A percentile compares a stretch with the other conserved stretches of the same genome.
phyloP scores from a whole-genome alignment of 2,797 vertebrate genomes.

The Mareca penelope region DNA sequence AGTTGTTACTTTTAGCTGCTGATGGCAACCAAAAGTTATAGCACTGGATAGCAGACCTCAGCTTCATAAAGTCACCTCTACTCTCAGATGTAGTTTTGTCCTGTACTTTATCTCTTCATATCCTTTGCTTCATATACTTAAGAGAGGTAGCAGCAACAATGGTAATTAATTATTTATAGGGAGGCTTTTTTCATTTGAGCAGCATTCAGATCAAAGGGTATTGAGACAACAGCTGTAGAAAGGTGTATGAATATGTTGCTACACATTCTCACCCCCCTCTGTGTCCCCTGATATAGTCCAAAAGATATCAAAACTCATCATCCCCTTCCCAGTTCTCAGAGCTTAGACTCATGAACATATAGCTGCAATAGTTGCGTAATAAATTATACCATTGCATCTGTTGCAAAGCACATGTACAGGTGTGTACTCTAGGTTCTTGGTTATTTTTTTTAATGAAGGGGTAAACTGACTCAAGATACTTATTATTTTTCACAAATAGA shows the following conservation, averaged over 20 bases:
- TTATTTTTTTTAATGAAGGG: not conserved
- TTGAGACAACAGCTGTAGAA: not conserved
- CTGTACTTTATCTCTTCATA: not conserved
- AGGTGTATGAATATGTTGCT: not conserved
- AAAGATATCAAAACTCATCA: not conserved
- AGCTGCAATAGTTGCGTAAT: not conserved
- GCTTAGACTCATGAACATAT: not conserved
- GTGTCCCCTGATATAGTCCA: not conserved
- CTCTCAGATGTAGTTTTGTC: not conserved
- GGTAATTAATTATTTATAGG: not conserved
- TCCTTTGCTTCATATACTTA: not conserved
- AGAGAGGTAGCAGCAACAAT: not conserved
- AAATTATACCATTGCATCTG: not conserved
- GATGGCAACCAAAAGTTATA: not conserved
- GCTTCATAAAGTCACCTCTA: not conserved
- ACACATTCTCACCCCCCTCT: not conserved
- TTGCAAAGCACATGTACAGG: not conserved
- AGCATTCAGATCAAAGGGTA: not conserved
- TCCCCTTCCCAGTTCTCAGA: not conserved
- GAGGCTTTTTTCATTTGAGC: not conserved
- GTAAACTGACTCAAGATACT: not conserved
- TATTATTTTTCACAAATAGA: not conserved
- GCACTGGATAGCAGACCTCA: not conserved
- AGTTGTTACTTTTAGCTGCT: not conserved
- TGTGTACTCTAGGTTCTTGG: not conserved